Evolutionary conservation across 2,797 vertebrate species (phyloP).

Genomic region (Pteronotus mesoamericanus): DNA sequence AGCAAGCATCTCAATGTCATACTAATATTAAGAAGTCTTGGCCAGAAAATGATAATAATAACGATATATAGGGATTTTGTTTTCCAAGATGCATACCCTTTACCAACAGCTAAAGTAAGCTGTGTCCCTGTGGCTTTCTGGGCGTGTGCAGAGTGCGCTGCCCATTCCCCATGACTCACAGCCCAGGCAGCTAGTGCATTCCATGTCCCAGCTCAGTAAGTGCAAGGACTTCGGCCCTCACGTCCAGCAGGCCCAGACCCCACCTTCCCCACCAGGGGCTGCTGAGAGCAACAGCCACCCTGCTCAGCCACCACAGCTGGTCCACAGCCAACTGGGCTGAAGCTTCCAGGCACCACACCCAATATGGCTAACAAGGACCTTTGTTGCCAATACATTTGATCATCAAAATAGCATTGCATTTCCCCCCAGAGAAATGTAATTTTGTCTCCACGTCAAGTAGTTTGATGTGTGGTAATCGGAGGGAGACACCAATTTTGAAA

Average conservation of each 20-base stretch:
- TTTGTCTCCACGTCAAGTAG: slow-evolving; percentile 55
- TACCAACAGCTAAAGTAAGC: neutral
- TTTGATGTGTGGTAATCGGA: slow-evolving; percentile 49
- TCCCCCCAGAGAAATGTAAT: slow-evolving; percentile 38
- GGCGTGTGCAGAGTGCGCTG: neutral
- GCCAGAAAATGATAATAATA: neutral
- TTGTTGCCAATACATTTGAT: slow-evolving; percentile 41
- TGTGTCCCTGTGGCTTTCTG: neutral
- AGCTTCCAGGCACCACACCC: neutral
- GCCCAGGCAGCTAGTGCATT: neutral
- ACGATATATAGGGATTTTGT: neutral
- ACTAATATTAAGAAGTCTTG: slow-evolving; percentile 13
- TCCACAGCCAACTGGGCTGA: neutral
- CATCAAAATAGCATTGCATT: slow-evolving; percentile 36
- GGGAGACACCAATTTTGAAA: slow-evolving; percentile 61
- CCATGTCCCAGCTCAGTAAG: neutral
- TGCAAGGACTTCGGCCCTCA: neutral
- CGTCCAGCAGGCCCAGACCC: neutral
- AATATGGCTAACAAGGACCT: slow-evolving; percentile 5
- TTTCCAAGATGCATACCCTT: neutral
- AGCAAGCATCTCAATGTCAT: neutral
- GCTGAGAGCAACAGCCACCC: neutral
- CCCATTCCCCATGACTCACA: neutral
- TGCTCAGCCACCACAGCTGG: neutral
- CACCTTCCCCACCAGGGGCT: neutral